Evolutionary conservation across 1,140 invertebrate genomes (phyloP).

Genomic region (Formica exsecta): DNA sequence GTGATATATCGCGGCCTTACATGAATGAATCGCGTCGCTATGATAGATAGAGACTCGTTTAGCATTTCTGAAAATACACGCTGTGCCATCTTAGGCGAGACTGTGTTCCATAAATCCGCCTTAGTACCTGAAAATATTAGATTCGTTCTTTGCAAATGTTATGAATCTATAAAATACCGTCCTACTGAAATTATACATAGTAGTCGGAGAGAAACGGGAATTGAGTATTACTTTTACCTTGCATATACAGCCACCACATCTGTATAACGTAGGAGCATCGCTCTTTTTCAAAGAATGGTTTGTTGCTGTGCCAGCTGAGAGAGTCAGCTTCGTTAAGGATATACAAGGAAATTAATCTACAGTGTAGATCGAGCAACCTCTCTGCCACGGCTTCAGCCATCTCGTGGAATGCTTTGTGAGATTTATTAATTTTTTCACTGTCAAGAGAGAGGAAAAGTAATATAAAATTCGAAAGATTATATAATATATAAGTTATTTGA

Average conservation of each 20-base stretch:
- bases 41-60: slow-evolving; percentile 92
- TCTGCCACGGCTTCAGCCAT: slow-evolving; percentile 94
- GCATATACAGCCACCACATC: slow-evolving; percentile 95
- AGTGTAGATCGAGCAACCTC: slow-evolving; percentile 92
- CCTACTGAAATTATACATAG: neutral
- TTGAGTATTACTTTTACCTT: slow-evolving; percentile 86
- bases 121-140: slow-evolving; percentile 87
- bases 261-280: slow-evolving; percentile 92
- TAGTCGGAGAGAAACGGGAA: neutral
- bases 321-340: slow-evolving; percentile 93
- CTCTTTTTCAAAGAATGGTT: slow-evolving; percentile 90
- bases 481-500: neutral
- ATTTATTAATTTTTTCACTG: slow-evolving; percentile 80
- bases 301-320: slow-evolving; percentile 89
- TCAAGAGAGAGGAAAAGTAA: neutral
- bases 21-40: slow-evolving; percentile 91
- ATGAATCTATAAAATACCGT: neutral
- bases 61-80: slow-evolving; percentile 92
- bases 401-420: slow-evolving; percentile 92
- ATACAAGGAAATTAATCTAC: slow-evolving; percentile 91
- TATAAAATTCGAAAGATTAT: neutral
- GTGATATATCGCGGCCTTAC: slow-evolving; percentile 81
- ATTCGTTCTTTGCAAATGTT: slow-evolving; percentile 14
- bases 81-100: slow-evolving; percentile 93
- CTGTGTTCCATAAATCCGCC: slow-evolving; percentile 92